Evolutionary conservation across 1,140 invertebrate genomes (phyloP), one percentile per base, ranked within the genome.

Genomic region (Mizuhopecten yessoensis): DNA sequence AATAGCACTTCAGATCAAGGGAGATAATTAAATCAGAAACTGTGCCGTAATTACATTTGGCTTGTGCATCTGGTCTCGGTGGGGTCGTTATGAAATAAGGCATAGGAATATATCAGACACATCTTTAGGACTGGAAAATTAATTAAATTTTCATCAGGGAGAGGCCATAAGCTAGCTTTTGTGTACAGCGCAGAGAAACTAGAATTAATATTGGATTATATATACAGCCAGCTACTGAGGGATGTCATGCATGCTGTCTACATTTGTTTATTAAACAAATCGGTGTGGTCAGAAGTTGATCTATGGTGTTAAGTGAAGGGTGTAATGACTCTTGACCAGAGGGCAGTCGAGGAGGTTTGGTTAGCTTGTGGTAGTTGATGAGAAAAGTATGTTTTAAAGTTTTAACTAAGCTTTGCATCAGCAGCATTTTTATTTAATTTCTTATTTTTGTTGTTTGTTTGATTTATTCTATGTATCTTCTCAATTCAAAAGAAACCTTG

Each of bases 81-180:
- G 11, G 57, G 57, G 57, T 29, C 29, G 57, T 75, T 75, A 75
- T 75, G 57, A 75, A 75, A 75, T 29, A 75, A 75, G 57, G 57
- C 57, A 75, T 75, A 75, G 57, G n/a, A 29, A 75, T 75, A 75
- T 75, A 75, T 75, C 57, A 75, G 9, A 29, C 57, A 75, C 57
- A 75, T 75, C 57, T 75, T 75, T n/a, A 75, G 57, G 57, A 75
- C 57, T 75, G 57, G 57, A 75, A 75, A 75, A 75, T 75, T 75
- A 75, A 75, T 75, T 75, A 75, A 75, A 75, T 75, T 75, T 75
- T 75, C 57, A 75, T 75, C 57, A 75, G n/a, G 57, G 23, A 75
- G 23, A n/a, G n/a, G 57, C 57, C 57, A 75, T 75, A 75, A 75
- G 57, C 57, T 75, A 75, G 57, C 0, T 29, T 75, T 23, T 75